A percentile compares a stretch with the other conserved stretches of the same genome.
Evolutionary conservation across 1,140 invertebrate species (phyloP).

Genomic region (Papilio polytes): DNA sequence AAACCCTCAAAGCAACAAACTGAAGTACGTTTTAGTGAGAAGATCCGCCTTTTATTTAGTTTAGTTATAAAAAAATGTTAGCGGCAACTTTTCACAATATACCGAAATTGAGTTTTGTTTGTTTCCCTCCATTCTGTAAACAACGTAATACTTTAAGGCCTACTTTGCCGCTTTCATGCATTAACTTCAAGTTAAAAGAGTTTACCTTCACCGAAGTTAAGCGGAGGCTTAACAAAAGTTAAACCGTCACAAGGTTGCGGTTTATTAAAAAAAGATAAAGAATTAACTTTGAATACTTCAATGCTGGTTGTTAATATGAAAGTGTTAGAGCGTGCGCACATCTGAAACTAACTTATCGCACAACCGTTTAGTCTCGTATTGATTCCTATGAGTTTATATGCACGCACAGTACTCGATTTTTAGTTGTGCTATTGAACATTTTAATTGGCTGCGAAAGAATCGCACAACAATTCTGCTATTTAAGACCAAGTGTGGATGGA

Average conservation of each 20-base stretch:
- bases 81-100: constrained; percentile 1
- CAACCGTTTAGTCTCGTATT: too few species aligned
- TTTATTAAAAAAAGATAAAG: neutral
- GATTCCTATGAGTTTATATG: too few species aligned
- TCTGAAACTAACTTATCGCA: too few species aligned
- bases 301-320: too few species aligned
- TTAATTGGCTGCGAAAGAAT: too few species aligned
- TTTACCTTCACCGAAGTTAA: constrained; percentile 25
- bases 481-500: too few species aligned
- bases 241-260: neutral
- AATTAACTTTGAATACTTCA: neutral
- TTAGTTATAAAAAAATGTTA: constrained; percentile 16
- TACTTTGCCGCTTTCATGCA: constrained; percentile 31
- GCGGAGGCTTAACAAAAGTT: neutral
- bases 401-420: too few species aligned
- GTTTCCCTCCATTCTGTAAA: neutral
- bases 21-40: neutral
- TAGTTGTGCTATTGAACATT: too few species aligned
- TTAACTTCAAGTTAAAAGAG: constrained; percentile 37
- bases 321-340: too few species aligned
- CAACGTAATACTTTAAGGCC: constrained; percentile 34
- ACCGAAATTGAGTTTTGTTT: constrained; percentile 27
- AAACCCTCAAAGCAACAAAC: neutral
- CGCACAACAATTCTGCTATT: too few species aligned
- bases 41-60: constrained; percentile 16